Evolutionary conservation across 2,888 invertebrate species (phyloP).

Genomic region (Rotaria macrura): DNA sequence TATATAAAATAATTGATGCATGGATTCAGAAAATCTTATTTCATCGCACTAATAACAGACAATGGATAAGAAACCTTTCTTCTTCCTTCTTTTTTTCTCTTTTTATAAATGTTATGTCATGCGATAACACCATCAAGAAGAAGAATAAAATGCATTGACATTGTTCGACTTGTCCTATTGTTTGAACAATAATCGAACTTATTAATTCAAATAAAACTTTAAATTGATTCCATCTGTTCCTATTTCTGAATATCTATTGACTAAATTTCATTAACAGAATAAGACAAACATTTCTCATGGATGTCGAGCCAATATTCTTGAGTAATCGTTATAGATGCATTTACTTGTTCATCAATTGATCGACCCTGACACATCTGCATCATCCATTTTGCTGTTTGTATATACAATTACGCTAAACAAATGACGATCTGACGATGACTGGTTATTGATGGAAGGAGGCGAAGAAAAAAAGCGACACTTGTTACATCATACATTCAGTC

Average conservation of each 20-base stretch:
- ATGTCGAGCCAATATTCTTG: not conserved
- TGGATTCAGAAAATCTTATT: too few relatives aligned
- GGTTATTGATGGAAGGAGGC: not conserved
- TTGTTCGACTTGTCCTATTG: too few relatives aligned
- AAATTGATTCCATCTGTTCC: not conserved
- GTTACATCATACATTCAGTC: not conserved
- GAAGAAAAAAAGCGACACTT: not conserved
- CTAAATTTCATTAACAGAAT: not conserved
- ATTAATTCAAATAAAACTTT: not conserved
- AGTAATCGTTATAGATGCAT: not conserved
- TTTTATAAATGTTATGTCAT: not conserved
- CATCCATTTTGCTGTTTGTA: not conserved
- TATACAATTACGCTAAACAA: not conserved
- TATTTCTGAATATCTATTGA: not conserved
- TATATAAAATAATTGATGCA: too few relatives aligned
- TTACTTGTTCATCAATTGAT: not conserved
- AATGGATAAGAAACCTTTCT: too few relatives aligned
- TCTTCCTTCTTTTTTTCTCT: too few relatives aligned
- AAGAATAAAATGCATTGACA: too few relatives aligned
- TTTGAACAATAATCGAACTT: not conserved
- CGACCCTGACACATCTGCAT: not conserved
- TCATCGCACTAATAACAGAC: too few relatives aligned
- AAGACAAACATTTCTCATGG: not conserved
- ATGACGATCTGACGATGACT: not conserved
- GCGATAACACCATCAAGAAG: not conserved